phyloP scores from a whole-genome alignment of 2,888 invertebrate species.

The Nesidiocoris tenuis region DNA sequence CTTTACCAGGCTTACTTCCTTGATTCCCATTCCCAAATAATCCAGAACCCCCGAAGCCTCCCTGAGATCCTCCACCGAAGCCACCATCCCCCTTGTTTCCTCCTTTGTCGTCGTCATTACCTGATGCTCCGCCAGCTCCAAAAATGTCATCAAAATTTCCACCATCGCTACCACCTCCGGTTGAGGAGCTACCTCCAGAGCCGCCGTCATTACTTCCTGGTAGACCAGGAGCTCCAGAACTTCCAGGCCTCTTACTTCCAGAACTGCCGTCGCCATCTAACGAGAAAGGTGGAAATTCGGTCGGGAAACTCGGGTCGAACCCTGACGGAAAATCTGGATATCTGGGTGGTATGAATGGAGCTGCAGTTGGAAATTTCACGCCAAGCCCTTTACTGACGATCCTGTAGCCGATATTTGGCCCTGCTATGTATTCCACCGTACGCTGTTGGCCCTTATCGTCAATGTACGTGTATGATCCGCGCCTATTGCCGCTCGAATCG shows the following conservation, averaged over 20 bases:
- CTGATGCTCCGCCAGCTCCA: slow-evolving; percentile 12
- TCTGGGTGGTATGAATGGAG: slow-evolving; percentile 60
- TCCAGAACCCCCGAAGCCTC: background rate
- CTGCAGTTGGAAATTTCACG: slow-evolving; percentile 63
- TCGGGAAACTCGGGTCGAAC: slow-evolving; percentile 55
- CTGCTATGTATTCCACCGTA: slow-evolving; percentile 76
- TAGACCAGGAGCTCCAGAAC: slow-evolving; percentile 49
- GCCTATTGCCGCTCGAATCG: slow-evolving; percentile 68
- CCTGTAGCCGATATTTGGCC: slow-evolving; percentile 74
- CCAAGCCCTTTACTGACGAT: slow-evolving; percentile 71
- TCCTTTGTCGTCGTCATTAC: slow-evolving; percentile 1
- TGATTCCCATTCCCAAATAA: slow-evolving; percentile 20
- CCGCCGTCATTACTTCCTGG: slow-evolving; percentile 6
- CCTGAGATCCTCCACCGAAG: slow-evolving; percentile 15
- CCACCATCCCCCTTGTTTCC: slow-evolving; percentile 37
- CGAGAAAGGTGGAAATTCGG: slow-evolving; percentile 45
- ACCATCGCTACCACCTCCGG: slow-evolving; percentile 43
- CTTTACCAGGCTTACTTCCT: slow-evolving; percentile 6
- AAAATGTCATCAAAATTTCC: slow-evolving; percentile 17
- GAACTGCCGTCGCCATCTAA: slow-evolving; percentile 57
- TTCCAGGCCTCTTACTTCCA: slow-evolving; percentile 54
- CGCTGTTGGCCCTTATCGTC: slow-evolving; percentile 76
- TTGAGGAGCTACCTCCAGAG: slow-evolving; percentile 49
- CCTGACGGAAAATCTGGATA: slow-evolving; percentile 53
- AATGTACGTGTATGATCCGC: slow-evolving; percentile 74